Percentiles rank a stretch among this genome's conserved stretches.
Conservation (phyloP, 2,888 invertebrate genomes). For the Eilema caniola region DNA sequence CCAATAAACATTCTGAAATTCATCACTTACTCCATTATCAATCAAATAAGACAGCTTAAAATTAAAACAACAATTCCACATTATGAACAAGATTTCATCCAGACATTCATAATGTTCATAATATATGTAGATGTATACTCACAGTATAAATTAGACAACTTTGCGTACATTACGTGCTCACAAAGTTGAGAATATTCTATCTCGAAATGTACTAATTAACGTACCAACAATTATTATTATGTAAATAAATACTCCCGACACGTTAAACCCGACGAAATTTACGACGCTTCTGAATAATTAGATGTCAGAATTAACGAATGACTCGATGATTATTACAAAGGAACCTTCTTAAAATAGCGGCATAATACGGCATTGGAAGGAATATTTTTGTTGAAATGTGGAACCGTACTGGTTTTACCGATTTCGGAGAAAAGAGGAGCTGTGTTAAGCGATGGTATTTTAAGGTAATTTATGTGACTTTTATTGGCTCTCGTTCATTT, state of each 20-base stretch:
- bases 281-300: slow-evolving; percentile 40
- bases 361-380: neutral
- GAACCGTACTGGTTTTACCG: neutral
- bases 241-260: slow-evolving; percentile 55
- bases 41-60: neutral
- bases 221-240: slow-evolving; percentile 52
- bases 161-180: slow-evolving; percentile 33
- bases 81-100: slow-evolving; percentile 26
- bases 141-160: slow-evolving; percentile 45
- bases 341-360: slow-evolving; percentile 15
- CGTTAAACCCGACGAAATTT: slow-evolving; percentile 34
- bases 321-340: slow-evolving; percentile 23
- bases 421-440: neutral
- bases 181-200: slow-evolving; percentile 45
- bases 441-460: neutral
- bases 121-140: slow-evolving; percentile 38
- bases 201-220: slow-evolving; percentile 54
- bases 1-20: neutral
- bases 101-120: slow-evolving; percentile 35
- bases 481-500: too few species aligned
- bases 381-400: neutral
- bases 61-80: slow-evolving; percentile 24
- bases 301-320: slow-evolving; percentile 36
- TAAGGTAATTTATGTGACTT: too few species aligned
- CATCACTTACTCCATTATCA: neutral